Evolutionary conservation across 2,113 vertebrate species (phyloP).

Genomic region (Tamias sibiricus): DNA sequence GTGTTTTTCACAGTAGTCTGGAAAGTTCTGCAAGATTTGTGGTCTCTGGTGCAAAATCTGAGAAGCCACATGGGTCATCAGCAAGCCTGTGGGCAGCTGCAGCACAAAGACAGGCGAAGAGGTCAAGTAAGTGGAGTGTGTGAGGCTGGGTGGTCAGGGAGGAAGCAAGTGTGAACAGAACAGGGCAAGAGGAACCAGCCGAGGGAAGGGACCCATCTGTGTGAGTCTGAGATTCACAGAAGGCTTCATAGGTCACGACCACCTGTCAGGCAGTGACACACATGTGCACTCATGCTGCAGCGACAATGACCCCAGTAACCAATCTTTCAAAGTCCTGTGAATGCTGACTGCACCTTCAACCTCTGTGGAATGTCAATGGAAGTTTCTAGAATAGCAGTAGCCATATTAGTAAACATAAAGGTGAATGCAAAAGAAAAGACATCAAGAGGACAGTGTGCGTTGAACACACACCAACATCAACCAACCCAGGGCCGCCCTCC

Average conservation of each 20-base stretch:
- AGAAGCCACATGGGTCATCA: not conserved
- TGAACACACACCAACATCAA: conserved; percentile 30
- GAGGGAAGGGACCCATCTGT: rapidly evolving
- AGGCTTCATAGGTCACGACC: not conserved
- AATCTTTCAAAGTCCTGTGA: not conserved
- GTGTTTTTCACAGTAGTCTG: not conserved
- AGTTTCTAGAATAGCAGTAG: not conserved
- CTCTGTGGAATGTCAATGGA: not conserved
- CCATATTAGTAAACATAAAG: rapidly evolving
- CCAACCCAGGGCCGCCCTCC: conserved; percentile 48
- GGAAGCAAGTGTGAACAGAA: not conserved
- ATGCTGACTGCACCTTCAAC: not conserved
- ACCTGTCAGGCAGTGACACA: rapidly evolving
- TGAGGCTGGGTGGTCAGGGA: not conserved
- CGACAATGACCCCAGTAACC: rapidly evolving
- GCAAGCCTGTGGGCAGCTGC: not conserved
- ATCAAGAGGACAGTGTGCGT: rapidly evolving
- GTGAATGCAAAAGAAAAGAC: not conserved
- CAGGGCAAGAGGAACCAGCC: not conserved
- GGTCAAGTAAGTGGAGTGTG: not conserved
- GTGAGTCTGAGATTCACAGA: not conserved
- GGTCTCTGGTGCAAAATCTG: not conserved
- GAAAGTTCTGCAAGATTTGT: not conserved
- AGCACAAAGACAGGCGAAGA: not conserved
- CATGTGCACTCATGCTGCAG: rapidly evolving